Percentiles rank a stretch among this genome's conserved stretches.
Conservation (phyloP, 2,888 invertebrate genomes). For the Acanthococcus lagerstroemiae region DNA sequence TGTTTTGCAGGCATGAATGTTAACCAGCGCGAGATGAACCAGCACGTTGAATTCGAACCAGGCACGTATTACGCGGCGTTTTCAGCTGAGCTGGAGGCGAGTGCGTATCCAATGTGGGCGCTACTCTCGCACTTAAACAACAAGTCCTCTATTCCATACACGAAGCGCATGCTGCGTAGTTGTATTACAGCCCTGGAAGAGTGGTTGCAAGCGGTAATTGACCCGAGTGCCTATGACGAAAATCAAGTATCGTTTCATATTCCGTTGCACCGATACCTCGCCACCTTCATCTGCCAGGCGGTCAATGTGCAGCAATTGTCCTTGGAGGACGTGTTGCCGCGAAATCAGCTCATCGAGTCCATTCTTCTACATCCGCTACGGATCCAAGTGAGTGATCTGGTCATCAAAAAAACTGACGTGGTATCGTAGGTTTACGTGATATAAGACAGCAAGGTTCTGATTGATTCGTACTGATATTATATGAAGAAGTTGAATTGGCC, state of each 20-base stretch:
- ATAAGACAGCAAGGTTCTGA: too few relatives aligned
- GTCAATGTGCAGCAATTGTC: constrained; percentile 67
- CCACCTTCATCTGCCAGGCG: constrained; percentile 75
- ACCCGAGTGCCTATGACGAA: not conserved
- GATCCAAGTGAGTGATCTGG: too few relatives aligned
- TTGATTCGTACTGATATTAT: too few relatives aligned
- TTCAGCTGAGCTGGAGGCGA: constrained; percentile 92
- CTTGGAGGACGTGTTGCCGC: constrained; percentile 68
- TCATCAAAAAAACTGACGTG: constrained; percentile 41
- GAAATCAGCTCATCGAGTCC: constrained; percentile 47
- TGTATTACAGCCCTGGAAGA: constrained; percentile 70
- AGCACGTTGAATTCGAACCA: constrained; percentile 93
- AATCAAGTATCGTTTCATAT: constrained; percentile 91
- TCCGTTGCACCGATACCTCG: constrained; percentile 89
- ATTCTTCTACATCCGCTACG: constrained; percentile 85
- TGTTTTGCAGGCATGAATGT: constrained; percentile 99
- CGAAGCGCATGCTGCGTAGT: constrained; percentile 62
- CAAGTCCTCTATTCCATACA: constrained; percentile 57
- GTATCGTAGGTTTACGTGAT: not conserved
- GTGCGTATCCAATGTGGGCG: constrained; percentile 97
- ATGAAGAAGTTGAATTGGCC: too few relatives aligned
- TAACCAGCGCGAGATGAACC: constrained; percentile 77
- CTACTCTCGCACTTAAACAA: constrained; percentile 74
- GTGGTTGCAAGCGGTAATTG: constrained; percentile 71
- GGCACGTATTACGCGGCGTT: constrained; percentile 96